Evolutionary conservation across 2,888 invertebrate species (phyloP).

Genomic region (Xylota sylvarum): DNA sequence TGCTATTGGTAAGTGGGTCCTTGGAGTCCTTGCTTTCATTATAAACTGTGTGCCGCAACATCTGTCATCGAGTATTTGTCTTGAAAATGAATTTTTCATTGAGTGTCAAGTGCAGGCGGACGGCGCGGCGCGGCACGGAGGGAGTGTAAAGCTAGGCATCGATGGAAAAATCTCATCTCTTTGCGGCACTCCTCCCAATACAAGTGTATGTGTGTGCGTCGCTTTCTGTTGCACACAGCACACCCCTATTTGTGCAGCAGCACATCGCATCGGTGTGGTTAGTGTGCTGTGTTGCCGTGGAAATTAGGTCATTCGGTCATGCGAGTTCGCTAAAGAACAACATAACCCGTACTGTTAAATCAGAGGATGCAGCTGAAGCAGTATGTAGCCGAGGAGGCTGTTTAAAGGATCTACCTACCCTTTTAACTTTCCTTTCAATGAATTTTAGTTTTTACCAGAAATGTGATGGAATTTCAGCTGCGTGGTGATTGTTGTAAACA

Average conservation of each 20-base stretch:
- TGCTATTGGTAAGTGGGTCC: conserved; percentile 91
- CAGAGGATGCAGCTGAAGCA: conserved; percentile 48
- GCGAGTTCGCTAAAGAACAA: conserved; percentile 75
- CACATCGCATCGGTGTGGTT: conserved; percentile 13
- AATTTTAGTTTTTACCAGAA: not conserved
- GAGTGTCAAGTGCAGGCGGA: not conserved
- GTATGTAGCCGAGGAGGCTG: conserved; percentile 8
- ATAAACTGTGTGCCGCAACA: conserved; percentile 18
- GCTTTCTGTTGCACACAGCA: conserved; percentile 41
- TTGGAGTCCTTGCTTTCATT: conserved; percentile 24
- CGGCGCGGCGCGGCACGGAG: no score
- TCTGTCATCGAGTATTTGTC: conserved; percentile 49
- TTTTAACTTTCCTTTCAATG: not conserved
- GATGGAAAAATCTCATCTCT: conserved; percentile 8
- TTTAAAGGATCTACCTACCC: no score
- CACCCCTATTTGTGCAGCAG: conserved; percentile 64
- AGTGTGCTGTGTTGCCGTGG: conserved; percentile 61
- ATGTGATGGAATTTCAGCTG: not conserved
- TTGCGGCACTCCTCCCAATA: not conserved
- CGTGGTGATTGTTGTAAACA: conserved; percentile 2
- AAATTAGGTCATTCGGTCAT: conserved; percentile 84
- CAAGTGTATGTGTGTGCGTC: conserved; percentile 45
- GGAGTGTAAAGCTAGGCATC: conserved; percentile 1
- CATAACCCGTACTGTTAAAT: conserved; percentile 36
- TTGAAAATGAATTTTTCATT: conserved; percentile 41